phyloP scores from a whole-genome alignment of 1,140 invertebrate genomes.

The Musca domestica region DNA sequence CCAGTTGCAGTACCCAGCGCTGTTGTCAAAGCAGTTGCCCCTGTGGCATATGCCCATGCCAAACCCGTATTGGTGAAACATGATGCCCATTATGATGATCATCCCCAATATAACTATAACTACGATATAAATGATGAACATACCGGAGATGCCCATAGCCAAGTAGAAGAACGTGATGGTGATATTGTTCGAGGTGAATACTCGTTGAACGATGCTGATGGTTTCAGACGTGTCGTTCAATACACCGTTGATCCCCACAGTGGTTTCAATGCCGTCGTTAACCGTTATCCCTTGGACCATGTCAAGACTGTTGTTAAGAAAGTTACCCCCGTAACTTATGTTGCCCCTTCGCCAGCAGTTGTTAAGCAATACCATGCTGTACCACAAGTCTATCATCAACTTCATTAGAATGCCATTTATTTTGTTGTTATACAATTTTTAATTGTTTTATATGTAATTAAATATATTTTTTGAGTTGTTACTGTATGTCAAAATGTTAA shows the following conservation, averaged over 20 bases:
- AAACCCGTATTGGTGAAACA: slow-evolving; percentile 30
- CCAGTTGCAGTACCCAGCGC: slow-evolving; percentile 1
- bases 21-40: not conserved
- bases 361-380: slow-evolving; percentile 32
- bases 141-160: slow-evolving; percentile 53
- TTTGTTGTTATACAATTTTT: not conserved
- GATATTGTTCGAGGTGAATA: slow-evolving; percentile 54
- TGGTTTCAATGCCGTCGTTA: slow-evolving; percentile 55
- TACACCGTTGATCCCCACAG: slow-evolving; percentile 53
- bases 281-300: slow-evolving; percentile 43
- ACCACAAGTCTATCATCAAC: slow-evolving; percentile 33
- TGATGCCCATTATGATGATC: slow-evolving; percentile 54
- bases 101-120: slow-evolving; percentile 66
- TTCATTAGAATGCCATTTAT: slow-evolving; percentile 27
- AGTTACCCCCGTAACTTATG: slow-evolving; percentile 7
- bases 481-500: no score
- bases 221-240: slow-evolving; percentile 51
- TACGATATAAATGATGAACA: slow-evolving; percentile 68
- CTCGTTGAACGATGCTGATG: slow-evolving; percentile 53
- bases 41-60: slow-evolving; percentile 22
- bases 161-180: slow-evolving; percentile 52
- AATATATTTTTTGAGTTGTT: slow-evolving; percentile 9
- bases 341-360: not conserved
- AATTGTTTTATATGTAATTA: slow-evolving; percentile 18
- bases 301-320: slow-evolving; percentile 20